A percentile compares a stretch with the other conserved stretches of the same genome.
phyloP scores from a whole-genome alignment of 2,797 vertebrate species.

The Allobates femoralis region DNA sequence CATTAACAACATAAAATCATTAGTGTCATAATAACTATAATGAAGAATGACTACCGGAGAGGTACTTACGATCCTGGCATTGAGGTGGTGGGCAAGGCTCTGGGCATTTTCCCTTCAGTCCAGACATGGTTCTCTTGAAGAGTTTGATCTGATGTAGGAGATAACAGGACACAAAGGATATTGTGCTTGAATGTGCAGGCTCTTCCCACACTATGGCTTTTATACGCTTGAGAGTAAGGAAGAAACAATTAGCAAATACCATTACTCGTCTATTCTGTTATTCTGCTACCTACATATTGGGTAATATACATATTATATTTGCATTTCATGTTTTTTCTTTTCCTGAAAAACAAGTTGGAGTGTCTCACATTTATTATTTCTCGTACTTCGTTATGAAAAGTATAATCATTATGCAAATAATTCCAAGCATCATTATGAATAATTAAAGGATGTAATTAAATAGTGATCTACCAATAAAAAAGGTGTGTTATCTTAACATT shows the following conservation, averaged over 20 bases:
- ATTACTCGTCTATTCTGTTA: neutral
- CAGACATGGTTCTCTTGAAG: slow-evolving; percentile 32
- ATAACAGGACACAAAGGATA: neutral
- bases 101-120: slow-evolving; percentile 46
- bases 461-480: neutral
- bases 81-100: slow-evolving; percentile 38
- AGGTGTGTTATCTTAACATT: neutral
- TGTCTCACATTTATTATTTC: neutral
- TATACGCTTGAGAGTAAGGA: neutral
- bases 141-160: neutral
- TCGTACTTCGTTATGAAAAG: neutral
- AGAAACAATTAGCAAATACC: neutral
- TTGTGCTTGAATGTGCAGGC: neutral
- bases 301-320: neutral
- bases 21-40: neutral
- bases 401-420: neutral
- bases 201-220: neutral
- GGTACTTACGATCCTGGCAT: slow-evolving; percentile 18
- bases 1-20: neutral
- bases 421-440: neutral
- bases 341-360: neutral
- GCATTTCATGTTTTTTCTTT: neutral
- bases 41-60: neutral
- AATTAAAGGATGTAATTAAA: neutral
- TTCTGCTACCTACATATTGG: neutral